These are phyloP conservation scores for Caenorhabditis angaria DNA, from an alignment of 2,888 invertebrate species.

Conservation along the genomic window DNA sequence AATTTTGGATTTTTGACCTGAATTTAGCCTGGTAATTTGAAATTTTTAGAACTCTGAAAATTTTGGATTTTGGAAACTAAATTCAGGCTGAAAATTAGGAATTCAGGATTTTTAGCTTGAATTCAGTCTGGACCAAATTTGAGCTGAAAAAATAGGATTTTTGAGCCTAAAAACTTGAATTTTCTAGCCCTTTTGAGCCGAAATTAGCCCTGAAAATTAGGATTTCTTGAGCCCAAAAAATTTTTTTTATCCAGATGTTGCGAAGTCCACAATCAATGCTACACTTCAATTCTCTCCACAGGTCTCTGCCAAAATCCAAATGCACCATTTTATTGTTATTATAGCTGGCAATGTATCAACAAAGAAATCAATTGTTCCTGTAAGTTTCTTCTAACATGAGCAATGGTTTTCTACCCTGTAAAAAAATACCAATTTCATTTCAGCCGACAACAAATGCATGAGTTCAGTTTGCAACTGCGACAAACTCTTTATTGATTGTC, in stretches of 20 bases:
- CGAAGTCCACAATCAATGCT: constrained; percentile 21
- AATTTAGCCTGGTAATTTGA: too few relatives aligned
- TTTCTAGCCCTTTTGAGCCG: background rate
- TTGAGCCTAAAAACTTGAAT: too few relatives aligned
- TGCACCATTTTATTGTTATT: constrained; percentile 36
- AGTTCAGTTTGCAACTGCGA: constrained; percentile 35
- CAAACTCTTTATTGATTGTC: constrained; percentile 34
- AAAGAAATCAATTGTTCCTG: constrained; percentile 13
- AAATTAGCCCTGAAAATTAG: background rate
- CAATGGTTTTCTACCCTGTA: background rate
- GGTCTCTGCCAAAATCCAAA: constrained; percentile 29
- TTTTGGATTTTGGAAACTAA: too few relatives aligned
- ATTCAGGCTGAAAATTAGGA: too few relatives aligned
- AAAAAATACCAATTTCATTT: constrained; percentile 5
- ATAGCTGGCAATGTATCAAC: constrained; percentile 32
- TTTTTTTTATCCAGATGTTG: constrained; percentile 27
- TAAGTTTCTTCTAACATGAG: too few relatives aligned
- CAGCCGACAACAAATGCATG: constrained; percentile 33
- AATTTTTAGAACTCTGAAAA: too few relatives aligned
- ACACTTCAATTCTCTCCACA: constrained; percentile 3
- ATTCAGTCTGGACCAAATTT: too few relatives aligned
- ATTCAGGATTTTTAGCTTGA: too few relatives aligned
- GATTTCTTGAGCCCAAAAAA: too few relatives aligned
- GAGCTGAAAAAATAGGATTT: too few relatives aligned
- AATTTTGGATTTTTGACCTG: too few relatives aligned